phyloP scores from a whole-genome alignment of 2,797 vertebrate genomes.

The Lepus townsendii region DNA sequence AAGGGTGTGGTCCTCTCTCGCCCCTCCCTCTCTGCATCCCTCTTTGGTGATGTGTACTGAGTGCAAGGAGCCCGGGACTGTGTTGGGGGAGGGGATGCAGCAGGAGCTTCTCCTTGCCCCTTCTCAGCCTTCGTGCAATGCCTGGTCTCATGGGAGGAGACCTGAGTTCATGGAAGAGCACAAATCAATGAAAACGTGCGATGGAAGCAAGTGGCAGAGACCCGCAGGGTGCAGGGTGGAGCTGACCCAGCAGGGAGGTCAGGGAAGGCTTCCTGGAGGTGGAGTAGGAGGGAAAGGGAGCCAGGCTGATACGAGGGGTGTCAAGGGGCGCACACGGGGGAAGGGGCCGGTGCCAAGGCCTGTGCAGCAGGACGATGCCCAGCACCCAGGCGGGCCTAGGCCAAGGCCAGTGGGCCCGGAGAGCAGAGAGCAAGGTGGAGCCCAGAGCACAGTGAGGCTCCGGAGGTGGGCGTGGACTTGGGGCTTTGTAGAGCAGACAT shows the following conservation, averaged over 20 bases:
- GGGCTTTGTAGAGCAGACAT: background rate
- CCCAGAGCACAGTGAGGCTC: background rate
- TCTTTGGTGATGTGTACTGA: background rate
- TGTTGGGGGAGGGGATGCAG: background rate
- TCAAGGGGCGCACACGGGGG: background rate
- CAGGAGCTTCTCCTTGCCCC: background rate
- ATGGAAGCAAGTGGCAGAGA: background rate
- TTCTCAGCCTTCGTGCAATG: background rate
- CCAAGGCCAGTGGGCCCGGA: background rate
- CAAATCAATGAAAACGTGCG: background rate
- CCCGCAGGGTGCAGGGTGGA: background rate
- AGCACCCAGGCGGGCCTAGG: background rate
- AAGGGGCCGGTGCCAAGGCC: background rate
- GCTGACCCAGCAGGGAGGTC: background rate
- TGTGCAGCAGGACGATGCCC: background rate
- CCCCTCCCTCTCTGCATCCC: too few relatives aligned
- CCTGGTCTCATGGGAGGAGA: too few relatives aligned
- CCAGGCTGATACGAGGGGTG: background rate
- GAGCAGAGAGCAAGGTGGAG: background rate
- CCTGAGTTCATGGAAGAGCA: background rate
- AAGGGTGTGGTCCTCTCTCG: background rate
- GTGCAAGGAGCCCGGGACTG: background rate
- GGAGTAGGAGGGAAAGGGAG: background rate
- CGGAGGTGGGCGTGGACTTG: background rate
- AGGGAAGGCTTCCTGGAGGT: background rate